Base-by-base conservation (phyloP, 2,113 vertebrate genomes). In the Falcunculus frontatus region DNA sequence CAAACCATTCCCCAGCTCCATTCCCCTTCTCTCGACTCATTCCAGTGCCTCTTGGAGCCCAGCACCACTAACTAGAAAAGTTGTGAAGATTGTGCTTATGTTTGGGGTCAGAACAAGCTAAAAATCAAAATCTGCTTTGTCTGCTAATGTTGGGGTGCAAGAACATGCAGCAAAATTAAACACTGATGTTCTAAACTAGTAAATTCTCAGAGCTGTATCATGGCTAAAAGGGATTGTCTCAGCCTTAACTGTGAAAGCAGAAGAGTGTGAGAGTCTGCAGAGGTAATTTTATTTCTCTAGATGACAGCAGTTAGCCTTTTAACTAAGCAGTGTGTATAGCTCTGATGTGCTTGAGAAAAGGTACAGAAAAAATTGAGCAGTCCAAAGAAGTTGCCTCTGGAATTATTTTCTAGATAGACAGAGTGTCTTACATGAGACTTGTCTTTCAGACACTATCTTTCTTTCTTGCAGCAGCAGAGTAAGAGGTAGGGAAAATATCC, bases 181-280 rank as follows among this genome's bases (percentile, higher is more conserved):
- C 7, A 10, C 1, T 39, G 13, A 1, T 44, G 5, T 42, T 81
- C 56, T 63, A 35, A 80, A 84, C 0, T 3, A 44, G 10, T 17
- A 19, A 68, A 64, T 20, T 37, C 35, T 64, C 21, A 49, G 81
- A 41, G 14, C 1, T 52, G 16, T 27, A 9, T n/a, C 8, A 5
- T 27, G 39, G 27, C 11, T 42, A 67, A 69, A 91, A 59, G 16
- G 39, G 22, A 10, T 50, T 39, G 20, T 39, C 18, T 69, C 17
- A 68, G n/a, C 26, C 30, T 67, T 68, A 53, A 55, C 19, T 39
- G 19, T 63, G 55, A 56, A 56, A 79, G 62, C 6, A 41, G 46
- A 23, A 35, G 12, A 68, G 14, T 35, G 22, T 17, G 41, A 53
- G 22, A 73, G 13, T 49, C 50, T 39, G 22, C 27, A 42, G 46